Evolutionary conservation across 2,113 vertebrate species (phyloP).

Genomic region (Myrmecophaga tridactyla): DNA sequence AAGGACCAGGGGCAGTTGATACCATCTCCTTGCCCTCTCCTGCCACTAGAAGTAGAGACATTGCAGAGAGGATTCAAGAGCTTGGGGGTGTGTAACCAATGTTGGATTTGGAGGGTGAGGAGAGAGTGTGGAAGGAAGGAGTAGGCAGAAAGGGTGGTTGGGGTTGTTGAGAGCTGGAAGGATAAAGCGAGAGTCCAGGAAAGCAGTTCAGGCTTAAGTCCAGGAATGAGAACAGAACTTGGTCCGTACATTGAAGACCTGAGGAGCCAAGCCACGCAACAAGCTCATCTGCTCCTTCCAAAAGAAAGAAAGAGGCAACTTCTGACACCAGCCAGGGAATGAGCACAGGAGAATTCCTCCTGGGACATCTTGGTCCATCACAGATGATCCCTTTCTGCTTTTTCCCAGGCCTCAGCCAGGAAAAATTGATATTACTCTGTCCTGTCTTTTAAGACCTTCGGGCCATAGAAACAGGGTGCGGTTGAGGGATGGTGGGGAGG

Average conservation of each 20-base stretch:
- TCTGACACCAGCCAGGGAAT: not conserved
- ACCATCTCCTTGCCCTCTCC: not conserved
- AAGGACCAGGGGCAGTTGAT: not conserved
- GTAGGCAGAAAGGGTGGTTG: not conserved
- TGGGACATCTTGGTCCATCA: not conserved
- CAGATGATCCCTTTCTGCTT: not conserved
- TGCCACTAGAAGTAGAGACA: not conserved
- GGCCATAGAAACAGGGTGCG: rapidly evolving
- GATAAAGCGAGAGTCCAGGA: not conserved
- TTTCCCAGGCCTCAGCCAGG: not conserved
- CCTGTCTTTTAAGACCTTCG: not conserved
- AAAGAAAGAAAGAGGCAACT: not conserved
- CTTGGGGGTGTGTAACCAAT: not conserved
- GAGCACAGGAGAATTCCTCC: not conserved
- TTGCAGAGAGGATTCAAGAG: not conserved
- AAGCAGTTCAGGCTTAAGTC: not conserved
- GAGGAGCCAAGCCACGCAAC: not conserved
- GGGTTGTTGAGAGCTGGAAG: not conserved
- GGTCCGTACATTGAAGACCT: not conserved
- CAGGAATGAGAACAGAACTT: not conserved
- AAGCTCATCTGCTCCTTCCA: rapidly evolving
- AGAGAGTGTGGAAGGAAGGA: not conserved
- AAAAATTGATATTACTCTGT: not conserved
- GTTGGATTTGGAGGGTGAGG: not conserved
- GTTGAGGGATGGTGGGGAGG: not conserved